Evolutionary conservation across 30 jellyfish, hydroid and myxozoan species (phyloP), one percentile per base, ranked within the genome.

Genomic region (Cassiopea andromeda): DNA sequence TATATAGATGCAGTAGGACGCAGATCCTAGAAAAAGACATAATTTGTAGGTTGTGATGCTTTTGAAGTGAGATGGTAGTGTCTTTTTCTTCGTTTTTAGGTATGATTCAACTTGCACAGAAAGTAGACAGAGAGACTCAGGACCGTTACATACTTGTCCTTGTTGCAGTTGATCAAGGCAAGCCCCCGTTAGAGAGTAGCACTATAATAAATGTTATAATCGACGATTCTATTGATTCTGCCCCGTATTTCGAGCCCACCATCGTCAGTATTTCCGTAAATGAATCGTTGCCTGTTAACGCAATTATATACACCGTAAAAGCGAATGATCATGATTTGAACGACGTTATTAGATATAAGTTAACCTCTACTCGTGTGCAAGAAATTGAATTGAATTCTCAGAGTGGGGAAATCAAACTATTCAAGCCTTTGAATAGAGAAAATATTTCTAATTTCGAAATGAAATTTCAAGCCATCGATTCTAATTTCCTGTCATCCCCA

Each of bases 171-270:
- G 97, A 91, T 69, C 85, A 60, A 43, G 97, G 97, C 1, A 68
- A 74, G 60, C 91, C 92, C 17, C 75, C 93, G n/a, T 38, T 80
- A 72, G 91, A 83, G 12, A 87, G 97, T 14, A 67, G 78, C 14
- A 89, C 88, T 1, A 44, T 16, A 8, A 60, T 91, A 75, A 64
- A 60, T 47, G 64, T 91, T 1, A 27, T 60, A 12, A 90, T 91
- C 1, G 18, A 68, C 19, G 97, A 91, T 84, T 90, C 85, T 50
- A 71, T 85, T 8, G 97, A 91, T 59, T 84, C 92, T 8, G 73
- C 89, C n/a, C 97, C 97, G 1, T 72, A n/a, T 19, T 91, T 91
- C 67, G 82, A 70, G 38, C 95, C 97, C 2, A 8, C 77, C 0
- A 57, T 69, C 57, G 90, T 85, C 60, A 73, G 60, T 9, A 16